Conservation (phyloP, 2,113 vertebrate species). For the Notechis scutatus region DNA sequence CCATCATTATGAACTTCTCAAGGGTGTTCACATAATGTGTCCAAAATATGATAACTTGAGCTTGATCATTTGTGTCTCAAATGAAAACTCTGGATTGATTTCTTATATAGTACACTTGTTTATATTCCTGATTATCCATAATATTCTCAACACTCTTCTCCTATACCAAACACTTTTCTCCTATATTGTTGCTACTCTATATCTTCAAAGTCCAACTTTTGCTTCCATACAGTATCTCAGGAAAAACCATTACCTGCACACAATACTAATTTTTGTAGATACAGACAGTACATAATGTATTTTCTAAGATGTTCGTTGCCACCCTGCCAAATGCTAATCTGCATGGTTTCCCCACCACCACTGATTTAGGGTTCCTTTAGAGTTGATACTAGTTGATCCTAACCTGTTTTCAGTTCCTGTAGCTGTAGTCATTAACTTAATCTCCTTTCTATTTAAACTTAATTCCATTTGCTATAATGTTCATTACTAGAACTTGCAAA, state of each 20-base stretch:
- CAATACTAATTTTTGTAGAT: background rate
- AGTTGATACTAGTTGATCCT: background rate
- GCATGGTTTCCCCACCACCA: too few relatives aligned
- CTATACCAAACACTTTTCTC: background rate
- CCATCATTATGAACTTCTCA: background rate
- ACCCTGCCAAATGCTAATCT: background rate
- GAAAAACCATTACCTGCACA: background rate
- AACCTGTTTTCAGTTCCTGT: background rate
- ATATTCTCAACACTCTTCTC: background rate
- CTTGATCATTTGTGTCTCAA: background rate
- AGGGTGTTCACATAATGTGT: background rate
- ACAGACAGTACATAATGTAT: background rate
- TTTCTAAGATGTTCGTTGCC: background rate
- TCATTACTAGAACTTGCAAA: background rate
- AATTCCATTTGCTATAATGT: background rate
- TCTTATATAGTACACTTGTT: background rate
- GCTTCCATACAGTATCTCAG: background rate
- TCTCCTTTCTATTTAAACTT: too few relatives aligned
- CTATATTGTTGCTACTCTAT: background rate
- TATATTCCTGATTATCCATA: background rate
- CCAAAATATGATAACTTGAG: background rate
- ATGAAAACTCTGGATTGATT: background rate
- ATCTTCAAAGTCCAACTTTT: background rate
- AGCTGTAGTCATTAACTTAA: background rate
- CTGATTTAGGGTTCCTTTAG: background rate